Evolutionary conservation across 2,888 invertebrate genomes (phyloP), one percentile per base, ranked within the genome.

Genomic region (Nysson spinosus): DNA sequence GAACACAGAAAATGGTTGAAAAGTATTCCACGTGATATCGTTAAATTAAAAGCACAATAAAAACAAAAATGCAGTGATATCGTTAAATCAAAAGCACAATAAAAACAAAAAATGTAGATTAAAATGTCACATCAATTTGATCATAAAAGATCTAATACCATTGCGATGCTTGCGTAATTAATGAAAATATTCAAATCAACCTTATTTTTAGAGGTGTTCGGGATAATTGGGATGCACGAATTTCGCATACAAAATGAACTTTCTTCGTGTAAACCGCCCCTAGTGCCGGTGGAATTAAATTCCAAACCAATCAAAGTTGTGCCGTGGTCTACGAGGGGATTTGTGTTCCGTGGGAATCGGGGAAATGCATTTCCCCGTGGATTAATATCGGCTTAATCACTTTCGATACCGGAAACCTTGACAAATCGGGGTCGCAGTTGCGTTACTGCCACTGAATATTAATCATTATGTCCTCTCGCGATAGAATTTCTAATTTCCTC

Each of bases 221-320:
- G n/a, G n/a, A n/a, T n/a, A n/a, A n/a, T n/a, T n/a, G n/a, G n/a
- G n/a, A n/a, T n/a, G 9, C n/a, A 35, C 16, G 20, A 3, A 30
- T 20, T 11, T 17, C 19, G 9, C 35, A 35, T 14, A 47, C 34
- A 24, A 24, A 34, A 17, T 24, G 4, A n/a, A n/a, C n/a, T n/a
- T n/a, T n/a, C n/a, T n/a, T n/a, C n/a, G 17, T n/a, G 7, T 30
- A 11, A 14, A 1, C 1, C 34, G 30, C 12, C 26, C 42, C n/a
- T 46, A 20, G 30, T 40, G 37, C 34, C 39, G 9, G 20, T 24
- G 24, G 34, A 54, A 64, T 50, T 24, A 64, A 58, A 70, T 69
- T 43, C 32, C 42, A 30, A 12, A 32, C 47, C 69, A 43, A 60
- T 69, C 70, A 43, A 58, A 64, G 42, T 58, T 64, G 37, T 20